Base-by-base conservation (phyloP, 1,140 invertebrate genomes). In the Formica selysi region DNA sequence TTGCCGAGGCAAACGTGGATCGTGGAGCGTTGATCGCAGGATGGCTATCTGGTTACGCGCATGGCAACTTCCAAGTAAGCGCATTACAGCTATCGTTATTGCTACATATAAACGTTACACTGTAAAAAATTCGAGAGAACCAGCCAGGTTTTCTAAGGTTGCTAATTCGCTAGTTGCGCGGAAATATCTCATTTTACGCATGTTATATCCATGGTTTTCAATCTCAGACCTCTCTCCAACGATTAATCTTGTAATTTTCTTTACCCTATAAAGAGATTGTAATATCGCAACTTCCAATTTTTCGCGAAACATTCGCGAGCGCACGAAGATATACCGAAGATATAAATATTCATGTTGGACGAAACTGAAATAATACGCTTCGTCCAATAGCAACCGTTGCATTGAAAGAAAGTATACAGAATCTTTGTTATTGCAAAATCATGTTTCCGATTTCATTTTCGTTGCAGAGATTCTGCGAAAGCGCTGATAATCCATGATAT, bases 281-380 rank as follows among this genome's bases (percentile, higher is more conserved):
- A 26, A 57, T 32, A 71, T 67, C 19, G 44, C 65, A 38, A 22
- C 26, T 29, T 19, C 11, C 71, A 41, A 59, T 59, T 86, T 51
- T 51, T 61, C 61, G 44, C 65, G 54, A 61, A 59, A 38, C 74
- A 86, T 71, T 81, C 73, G 85, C 74, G 67, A 48, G 44, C 64
- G 51, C 70, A 57, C 67, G 32, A 36, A 22, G 22, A 22, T 22
- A 22, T 22, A 22, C 22, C 22, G 22, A 22, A 76, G 6, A 36
- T 8, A 65, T 89, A 71, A 89, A 88, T 89, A 88, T 89, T 89
- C 88, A 89, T 86, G 84, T 38, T 22, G n/a, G 59, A 65, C 74
- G 38, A 78, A 76, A 83, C 67, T 3, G 70, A 89, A 78, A 81
- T 57, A 73, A 61, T 76, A 88, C 61, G 81, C 32, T 88, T 51